Evolutionary conservation across 2,888 invertebrate genomes (phyloP).

Genomic region (Chrysodeixis includens): DNA sequence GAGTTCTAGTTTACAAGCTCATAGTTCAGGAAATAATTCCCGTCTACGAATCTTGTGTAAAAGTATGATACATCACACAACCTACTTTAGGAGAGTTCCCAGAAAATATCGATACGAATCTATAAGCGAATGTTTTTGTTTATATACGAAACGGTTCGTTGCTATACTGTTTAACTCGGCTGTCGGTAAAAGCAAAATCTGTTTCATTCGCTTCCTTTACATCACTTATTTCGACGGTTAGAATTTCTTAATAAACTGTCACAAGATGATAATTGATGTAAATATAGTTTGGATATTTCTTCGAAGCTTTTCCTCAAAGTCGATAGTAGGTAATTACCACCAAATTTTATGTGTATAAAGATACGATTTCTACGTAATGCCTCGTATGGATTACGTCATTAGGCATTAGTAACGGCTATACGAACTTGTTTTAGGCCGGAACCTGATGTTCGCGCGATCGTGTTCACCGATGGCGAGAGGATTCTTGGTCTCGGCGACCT

Average conservation of each 20-base stretch:
- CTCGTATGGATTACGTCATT: not conserved
- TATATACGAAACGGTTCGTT: not conserved
- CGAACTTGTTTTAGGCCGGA: slow-evolving; percentile 91
- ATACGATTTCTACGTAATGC: not conserved
- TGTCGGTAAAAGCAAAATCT: not conserved
- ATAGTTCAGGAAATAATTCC: not conserved
- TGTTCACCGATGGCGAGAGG: slow-evolving; percentile 99
- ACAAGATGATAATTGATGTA: too few relatives aligned
- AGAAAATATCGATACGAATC: not conserved
- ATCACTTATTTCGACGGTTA: not conserved
- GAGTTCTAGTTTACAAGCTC: too few relatives aligned
- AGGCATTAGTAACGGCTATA: not conserved
- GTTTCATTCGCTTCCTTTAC: not conserved
- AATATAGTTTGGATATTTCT: not conserved
- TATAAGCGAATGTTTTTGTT: not conserved
- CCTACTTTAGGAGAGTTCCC: slow-evolving; percentile 7
- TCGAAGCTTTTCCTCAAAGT: not conserved
- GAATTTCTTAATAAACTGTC: not conserved
- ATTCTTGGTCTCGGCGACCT: slow-evolving; percentile 99
- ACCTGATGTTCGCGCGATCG: slow-evolving; percentile 95
- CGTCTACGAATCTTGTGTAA: not conserved
- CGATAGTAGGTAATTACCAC: not conserved
- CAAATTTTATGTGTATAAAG: slow-evolving; percentile 1
- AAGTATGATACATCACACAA: slow-evolving; percentile 2
- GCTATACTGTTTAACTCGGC: not conserved